Evolutionary conservation across 2,113 vertebrate genomes (phyloP).

Genomic region (Bolborhynchus lineola): DNA sequence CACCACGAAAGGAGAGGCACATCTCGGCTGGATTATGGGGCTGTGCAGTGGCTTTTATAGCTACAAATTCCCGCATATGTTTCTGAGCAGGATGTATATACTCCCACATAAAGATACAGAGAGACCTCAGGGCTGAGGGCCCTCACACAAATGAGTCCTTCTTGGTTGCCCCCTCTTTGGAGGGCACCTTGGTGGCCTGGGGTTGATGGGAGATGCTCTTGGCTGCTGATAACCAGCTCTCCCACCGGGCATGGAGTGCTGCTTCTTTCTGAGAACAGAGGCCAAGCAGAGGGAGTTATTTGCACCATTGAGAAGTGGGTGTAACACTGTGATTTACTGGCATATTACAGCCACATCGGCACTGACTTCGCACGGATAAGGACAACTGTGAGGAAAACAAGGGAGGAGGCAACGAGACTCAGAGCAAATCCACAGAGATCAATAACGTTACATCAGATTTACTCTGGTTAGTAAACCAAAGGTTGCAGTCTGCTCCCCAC

Average conservation of each 20-base stretch:
- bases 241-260: not conserved
- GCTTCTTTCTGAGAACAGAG: not conserved
- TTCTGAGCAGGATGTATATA: not conserved
- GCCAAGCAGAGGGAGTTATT: not conserved
- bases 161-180: not conserved
- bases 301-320: not conserved
- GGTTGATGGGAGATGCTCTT: not conserved
- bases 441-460: not conserved
- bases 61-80: conserved; percentile 40
- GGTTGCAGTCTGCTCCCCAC: not conserved
- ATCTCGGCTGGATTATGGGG: conserved; percentile 42
- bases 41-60: conserved; percentile 29
- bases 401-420: not conserved
- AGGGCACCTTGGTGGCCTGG: not conserved
- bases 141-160: not conserved
- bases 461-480: conserved; percentile 16
- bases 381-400: conserved; percentile 11
- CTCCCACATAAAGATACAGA: not conserved
- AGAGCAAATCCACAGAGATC: conserved; percentile 44
- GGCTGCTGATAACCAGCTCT: not conserved
- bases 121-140: not conserved
- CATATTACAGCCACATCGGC: not conserved
- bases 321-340: conserved; percentile 12
- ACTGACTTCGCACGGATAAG: not conserved
- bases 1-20: not conserved